Base-by-base conservation (phyloP, 2,888 invertebrate genomes). In the Parnassius glacialis region DNA sequence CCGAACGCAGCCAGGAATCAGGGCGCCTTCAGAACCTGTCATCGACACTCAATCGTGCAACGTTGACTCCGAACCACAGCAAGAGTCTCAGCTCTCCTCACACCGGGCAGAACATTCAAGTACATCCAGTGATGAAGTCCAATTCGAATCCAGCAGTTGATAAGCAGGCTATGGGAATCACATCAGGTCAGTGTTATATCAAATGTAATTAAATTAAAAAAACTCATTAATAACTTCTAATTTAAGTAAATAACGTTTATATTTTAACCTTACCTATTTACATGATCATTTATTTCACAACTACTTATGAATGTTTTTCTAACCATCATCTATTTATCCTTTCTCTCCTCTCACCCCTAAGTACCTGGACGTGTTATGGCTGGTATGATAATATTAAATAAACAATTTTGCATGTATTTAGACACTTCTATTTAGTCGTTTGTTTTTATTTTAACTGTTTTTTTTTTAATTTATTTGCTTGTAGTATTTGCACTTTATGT, bases 141-240 rank as follows among this genome's bases (percentile, higher is more conserved):
- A 92, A 78, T 63, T 92, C 92, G 0, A 92, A 92, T 53, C 92
- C 92, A 0, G 91, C 92, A 0, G 92, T 92, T 0, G 92, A 92
- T 66, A 92, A 91, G 58, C 89, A 90, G 64, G 91, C 92, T 41
- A 90, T 91, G 90, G 92, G 92, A 1, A 90, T 91, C 25, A 82
- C 76, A 61, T 83, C 90, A 52, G 91, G 92, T 90, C 65, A 75
- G 79, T 57, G 20, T 16, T 34, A 1, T 20, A 41, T 10, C 16
- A n/a, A 3, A 34, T 34, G 34, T 7, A 34, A 34, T 34, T 34
- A 7, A 34, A 34, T 34, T 34, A 5, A 7, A 7, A 34, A 34
- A 34, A 3, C n/a, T 34, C 34, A 5, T 5, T 34, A 7, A 34
- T 34, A 34, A 34, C 7, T 34, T 34, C 34, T 34, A 7, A 7